phyloP scores from a whole-genome alignment of 2,113 vertebrate genomes.

The Cercocebus atys region DNA sequence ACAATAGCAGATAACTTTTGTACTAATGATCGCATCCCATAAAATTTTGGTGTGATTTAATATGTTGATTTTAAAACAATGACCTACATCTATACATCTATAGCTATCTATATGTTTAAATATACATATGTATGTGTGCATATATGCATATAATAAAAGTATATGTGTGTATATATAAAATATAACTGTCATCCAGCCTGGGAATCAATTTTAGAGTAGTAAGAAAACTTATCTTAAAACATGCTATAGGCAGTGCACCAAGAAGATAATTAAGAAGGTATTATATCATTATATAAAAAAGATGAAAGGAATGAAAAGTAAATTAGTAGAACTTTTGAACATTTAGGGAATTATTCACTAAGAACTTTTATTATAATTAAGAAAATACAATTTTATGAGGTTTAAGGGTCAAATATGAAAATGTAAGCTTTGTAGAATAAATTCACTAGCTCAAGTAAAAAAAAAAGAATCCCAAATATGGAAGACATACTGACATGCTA shows the following conservation, averaged over 20 bases:
- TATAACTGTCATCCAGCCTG: background rate
- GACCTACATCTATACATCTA: background rate
- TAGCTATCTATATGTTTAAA: background rate
- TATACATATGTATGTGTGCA: background rate
- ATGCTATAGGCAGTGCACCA: background rate
- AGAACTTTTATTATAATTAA: background rate
- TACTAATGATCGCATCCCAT: background rate
- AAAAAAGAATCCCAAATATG: background rate
- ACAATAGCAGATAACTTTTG: background rate
- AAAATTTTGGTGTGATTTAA: background rate
- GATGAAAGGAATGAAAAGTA: background rate
- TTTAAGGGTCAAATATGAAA: background rate
- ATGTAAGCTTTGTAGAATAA: background rate
- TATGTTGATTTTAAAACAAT: background rate
- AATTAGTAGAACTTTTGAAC: background rate
- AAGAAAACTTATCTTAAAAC: background rate
- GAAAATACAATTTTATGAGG: background rate
- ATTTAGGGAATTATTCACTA: background rate
- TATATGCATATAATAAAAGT: background rate
- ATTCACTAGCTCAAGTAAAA: background rate
- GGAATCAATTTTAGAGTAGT: background rate
- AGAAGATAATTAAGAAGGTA: background rate
- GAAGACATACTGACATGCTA: background rate
- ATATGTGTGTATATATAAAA: background rate
- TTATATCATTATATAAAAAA: background rate